Base-by-base conservation (phyloP, 2,888 invertebrate species). In the Tholera decimalis region DNA sequence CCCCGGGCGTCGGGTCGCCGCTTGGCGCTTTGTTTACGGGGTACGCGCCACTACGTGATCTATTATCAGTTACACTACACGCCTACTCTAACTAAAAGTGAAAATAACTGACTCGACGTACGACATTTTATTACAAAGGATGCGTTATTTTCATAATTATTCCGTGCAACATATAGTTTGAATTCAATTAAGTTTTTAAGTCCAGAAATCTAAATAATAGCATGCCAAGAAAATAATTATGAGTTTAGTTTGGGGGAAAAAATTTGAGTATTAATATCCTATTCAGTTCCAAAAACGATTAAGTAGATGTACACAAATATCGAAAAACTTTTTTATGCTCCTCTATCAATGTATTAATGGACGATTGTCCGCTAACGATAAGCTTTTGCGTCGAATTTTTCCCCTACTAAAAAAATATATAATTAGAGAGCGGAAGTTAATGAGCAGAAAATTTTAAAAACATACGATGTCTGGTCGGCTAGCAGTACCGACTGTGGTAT, bases 1-100 rank as follows among this genome's bases (percentile, higher is more conserved):
- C 91, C 90, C 89, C 89, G 90, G 89, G 89, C 88, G 88, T 85
- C 87, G 83, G 78, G 85, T 83, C 80, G 79, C 77, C 79, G 75
- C 75, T 72, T 80, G 77, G 81, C 80, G 84, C 83, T 87, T 89
- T 88, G 88, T 91, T 91, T 91, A 89, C 85, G 83, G 85, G 84
- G 69, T 83, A 79, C 73, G 75, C 75, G 64, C 82, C 77, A 69
- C 82, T 80, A 80, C 79, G 82, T 86, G 87, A 88, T 85, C 76
- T 83, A 88, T 88, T 87, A 82, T 82, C 50, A 66, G 53, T 67
- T 15, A 73, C 51, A 72, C 73, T 60, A 69, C 46, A 63, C 69
- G 55, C 51, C 61, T 73, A 46, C 47, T 63, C 59, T 73, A 73
- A 71, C 70, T 68, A 59, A 69, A 75, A 72, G 79, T 72, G 61